Evolutionary conservation across 2,113 vertebrate genomes (phyloP).

Genomic region (Recurvirostra avosetta): DNA sequence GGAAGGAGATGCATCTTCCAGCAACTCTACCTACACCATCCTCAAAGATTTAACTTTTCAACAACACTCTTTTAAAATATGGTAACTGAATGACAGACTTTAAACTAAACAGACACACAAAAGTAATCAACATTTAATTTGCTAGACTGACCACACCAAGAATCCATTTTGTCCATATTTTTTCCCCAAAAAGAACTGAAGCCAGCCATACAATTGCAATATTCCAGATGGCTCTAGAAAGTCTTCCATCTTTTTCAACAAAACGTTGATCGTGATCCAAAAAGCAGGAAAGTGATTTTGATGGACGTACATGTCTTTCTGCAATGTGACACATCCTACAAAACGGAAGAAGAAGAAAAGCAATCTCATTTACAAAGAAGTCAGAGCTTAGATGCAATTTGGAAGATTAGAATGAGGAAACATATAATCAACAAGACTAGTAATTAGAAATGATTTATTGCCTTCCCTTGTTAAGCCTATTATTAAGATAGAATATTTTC

Average conservation of each 20-base stretch:
- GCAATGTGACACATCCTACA: not conserved
- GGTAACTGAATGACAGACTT: not conserved
- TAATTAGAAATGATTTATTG: conserved; percentile 62
- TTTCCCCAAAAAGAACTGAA: not conserved
- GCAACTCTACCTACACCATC: not conserved
- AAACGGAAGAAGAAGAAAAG: conserved; percentile 2
- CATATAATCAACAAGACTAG: not conserved
- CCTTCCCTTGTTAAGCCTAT: conserved; percentile 27
- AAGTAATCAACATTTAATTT: not conserved
- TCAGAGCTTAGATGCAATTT: conserved; percentile 16
- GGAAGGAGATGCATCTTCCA: not conserved
- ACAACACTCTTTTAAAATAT: not conserved
- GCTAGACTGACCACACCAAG: not conserved
- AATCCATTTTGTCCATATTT: not conserved
- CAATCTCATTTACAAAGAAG: conserved; percentile 14
- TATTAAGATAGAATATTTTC: conserved; percentile 45
- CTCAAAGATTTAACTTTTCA: not conserved
- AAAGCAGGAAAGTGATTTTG: not conserved
- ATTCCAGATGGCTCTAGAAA: not conserved
- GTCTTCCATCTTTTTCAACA: not conserved
- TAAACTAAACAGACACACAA: not conserved
- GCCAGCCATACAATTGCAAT: not conserved
- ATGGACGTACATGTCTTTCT: not conserved
- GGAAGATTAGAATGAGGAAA: conserved; percentile 34
- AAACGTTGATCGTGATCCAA: not conserved